Percentiles rank a stretch among this genome's conserved stretches.
phyloP scores from a whole-genome alignment of 2,888 invertebrate genomes.

The Chydorus sphaericus region DNA sequence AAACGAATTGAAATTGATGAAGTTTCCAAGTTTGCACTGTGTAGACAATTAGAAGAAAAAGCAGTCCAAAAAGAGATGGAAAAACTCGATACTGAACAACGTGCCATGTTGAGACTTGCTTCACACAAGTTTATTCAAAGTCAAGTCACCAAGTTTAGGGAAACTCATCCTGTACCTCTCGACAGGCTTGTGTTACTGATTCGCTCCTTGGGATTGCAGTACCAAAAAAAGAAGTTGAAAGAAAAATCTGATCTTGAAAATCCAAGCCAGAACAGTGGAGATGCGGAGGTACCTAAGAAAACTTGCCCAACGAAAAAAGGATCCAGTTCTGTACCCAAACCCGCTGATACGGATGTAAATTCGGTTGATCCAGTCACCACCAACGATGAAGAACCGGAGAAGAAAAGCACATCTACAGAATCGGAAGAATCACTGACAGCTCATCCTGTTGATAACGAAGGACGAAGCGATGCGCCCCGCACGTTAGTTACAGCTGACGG shows the following conservation, averaged over 20 bases:
- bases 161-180: constrained; percentile 1
- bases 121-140: constrained; percentile 10
- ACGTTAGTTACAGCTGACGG: no score
- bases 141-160: constrained; percentile 5
- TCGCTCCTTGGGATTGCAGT: constrained; percentile 8
- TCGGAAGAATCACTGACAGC: no score
- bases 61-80: not conserved
- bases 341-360: not conserved
- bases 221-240: constrained; percentile 12
- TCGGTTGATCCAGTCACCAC: not conserved
- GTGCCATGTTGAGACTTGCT: constrained; percentile 8
- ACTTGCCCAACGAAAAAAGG: not conserved
- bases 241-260: not conserved
- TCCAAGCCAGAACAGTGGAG: not conserved
- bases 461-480: no score
- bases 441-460: no score
- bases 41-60: not conserved
- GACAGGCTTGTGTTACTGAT: constrained; percentile 12
- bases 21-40: constrained; percentile 15
- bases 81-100: constrained; percentile 7
- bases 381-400: not conserved
- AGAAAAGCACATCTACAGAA: no score
- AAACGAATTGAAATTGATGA: constrained; percentile 13
- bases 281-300: not conserved
- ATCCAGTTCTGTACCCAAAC: no score